Conservation (phyloP, 1,140 invertebrate genomes). For the Pseudomyrmex gracilis region DNA sequence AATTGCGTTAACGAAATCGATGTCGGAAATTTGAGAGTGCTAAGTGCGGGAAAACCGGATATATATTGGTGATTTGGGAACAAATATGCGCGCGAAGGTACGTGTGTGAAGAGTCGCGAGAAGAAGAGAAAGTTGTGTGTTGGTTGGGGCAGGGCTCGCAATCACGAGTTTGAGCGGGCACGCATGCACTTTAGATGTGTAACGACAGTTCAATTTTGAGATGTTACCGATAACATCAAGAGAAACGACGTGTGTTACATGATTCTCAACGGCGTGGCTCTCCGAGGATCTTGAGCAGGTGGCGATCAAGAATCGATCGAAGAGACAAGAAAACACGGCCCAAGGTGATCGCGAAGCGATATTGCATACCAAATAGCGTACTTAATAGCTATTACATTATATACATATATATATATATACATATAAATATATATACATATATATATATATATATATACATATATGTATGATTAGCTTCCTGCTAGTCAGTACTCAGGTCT, state of each 20-base stretch:
- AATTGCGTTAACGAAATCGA: not conserved
- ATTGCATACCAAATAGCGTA: conserved; percentile 7
- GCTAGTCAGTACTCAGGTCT: conserved; percentile 68
- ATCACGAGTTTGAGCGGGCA: conserved; percentile 38
- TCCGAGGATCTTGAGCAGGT: conserved; percentile 10
- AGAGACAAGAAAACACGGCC: conserved; percentile 32
- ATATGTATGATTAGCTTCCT: conserved; percentile 15
- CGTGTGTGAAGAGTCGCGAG: conserved; percentile 16
- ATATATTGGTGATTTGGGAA: no score
- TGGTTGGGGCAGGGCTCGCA: conserved; percentile 50
- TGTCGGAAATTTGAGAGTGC: not conserved
- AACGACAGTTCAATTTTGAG: conserved; percentile 48
- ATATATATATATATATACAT: no score
- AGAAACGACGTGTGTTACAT: conserved; percentile 29
- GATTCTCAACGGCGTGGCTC: conserved; percentile 22
- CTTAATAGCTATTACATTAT: conserved; percentile 22
- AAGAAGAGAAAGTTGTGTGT: not conserved
- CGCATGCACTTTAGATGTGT: conserved; percentile 43
- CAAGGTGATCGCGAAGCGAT: conserved; percentile 51
- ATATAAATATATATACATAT: no score
- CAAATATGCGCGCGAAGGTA: not conserved
- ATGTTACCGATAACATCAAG: conserved; percentile 38
- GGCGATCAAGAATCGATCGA: conserved; percentile 7
- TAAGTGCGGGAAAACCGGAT: not conserved
- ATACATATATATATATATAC: no score